Evolutionary conservation across 2,113 vertebrate species (phyloP).

Genomic region (Vulpes ferrilata): DNA sequence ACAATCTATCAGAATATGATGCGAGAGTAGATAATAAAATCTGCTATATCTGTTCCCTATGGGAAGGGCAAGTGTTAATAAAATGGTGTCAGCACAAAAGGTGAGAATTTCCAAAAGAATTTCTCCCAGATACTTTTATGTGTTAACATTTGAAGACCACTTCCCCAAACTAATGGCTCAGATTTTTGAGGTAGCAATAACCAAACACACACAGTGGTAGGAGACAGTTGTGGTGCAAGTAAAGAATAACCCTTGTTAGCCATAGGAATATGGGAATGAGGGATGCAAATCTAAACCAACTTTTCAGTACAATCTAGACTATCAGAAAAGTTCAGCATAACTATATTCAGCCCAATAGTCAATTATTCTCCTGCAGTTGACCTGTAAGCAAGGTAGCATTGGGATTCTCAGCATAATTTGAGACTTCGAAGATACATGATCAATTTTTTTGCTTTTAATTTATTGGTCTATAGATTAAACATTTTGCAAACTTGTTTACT

Average conservation of each 20-base stretch:
- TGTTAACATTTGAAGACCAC: not conserved
- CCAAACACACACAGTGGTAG: not conserved
- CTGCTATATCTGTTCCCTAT: not conserved
- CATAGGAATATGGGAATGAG: not conserved
- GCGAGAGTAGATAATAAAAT: not conserved
- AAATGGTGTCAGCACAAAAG: not conserved
- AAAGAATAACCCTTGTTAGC: not conserved
- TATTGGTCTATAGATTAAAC: constrained; percentile 66
- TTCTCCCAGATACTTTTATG: not conserved
- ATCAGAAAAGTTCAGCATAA: not conserved
- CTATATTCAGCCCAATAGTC: not conserved
- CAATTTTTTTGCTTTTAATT: constrained; percentile 55
- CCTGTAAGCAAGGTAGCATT: not conserved
- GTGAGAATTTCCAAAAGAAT: not conserved
- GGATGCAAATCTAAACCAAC: not conserved
- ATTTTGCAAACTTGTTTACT: constrained; percentile 66
- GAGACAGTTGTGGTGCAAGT: not conserved
- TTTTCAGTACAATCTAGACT: not conserved
- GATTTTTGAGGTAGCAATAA: not conserved
- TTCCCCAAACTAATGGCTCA: not conserved
- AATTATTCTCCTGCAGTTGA: not conserved
- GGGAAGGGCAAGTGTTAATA: not conserved
- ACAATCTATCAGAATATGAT: not conserved
- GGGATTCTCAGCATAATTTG: constrained; percentile 20
- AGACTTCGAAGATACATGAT: not conserved